Base-by-base conservation (phyloP, 2,113 vertebrate genomes). In the Hippoglossus stenolepis region DNA sequence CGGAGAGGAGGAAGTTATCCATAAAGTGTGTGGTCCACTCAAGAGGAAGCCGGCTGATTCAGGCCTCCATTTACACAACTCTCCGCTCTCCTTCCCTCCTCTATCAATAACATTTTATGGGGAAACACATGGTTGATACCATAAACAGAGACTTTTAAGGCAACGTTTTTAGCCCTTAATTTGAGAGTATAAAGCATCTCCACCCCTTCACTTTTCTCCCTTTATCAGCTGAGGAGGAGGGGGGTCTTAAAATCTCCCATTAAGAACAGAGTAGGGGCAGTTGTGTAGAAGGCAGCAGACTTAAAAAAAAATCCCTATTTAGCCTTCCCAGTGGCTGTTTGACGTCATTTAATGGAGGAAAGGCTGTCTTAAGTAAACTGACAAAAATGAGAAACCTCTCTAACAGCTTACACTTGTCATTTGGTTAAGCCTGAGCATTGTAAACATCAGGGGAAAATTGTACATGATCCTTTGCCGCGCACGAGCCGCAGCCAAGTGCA, bases 81-180 rank as follows among this genome's bases (percentile, higher is more conserved):
- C 71, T 65, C 17, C 45, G 4, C 80, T 73, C 71, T 65, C 17
- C 45, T 60, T 87, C 73, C 53, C 53, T 75, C 74, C 64, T 87
- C 73, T 86, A 77, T 91, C 86, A 82, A 78, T 82, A 79, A 82
- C 56, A 75, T 87, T 91, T 93, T 83, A 90, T 89, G 77, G 56
- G 54, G 82, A 90, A 90, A 91, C 88, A 91, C 72, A 20, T 17
- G 7, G 43, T 23, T 69, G 85, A 84, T 83, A 87, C 63, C 63
- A 70, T 73, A 90, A 93, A 93, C 81, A 93, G 64, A 86, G 90
- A 91, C 92, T 93, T 94, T 93, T 93, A 94, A 91, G 90, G 93
- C 69, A 92, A 90, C 20, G 21, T 80, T 80, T 89, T 75, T 72
- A 73, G 72, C 73, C 78, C 61, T 73, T 65, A 77, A 89, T 86